These are phyloP conservation scores for Rhabdomys pumilio DNA, from an alignment of 2,797 vertebrate genomes.

Conservation along the genomic window DNA sequence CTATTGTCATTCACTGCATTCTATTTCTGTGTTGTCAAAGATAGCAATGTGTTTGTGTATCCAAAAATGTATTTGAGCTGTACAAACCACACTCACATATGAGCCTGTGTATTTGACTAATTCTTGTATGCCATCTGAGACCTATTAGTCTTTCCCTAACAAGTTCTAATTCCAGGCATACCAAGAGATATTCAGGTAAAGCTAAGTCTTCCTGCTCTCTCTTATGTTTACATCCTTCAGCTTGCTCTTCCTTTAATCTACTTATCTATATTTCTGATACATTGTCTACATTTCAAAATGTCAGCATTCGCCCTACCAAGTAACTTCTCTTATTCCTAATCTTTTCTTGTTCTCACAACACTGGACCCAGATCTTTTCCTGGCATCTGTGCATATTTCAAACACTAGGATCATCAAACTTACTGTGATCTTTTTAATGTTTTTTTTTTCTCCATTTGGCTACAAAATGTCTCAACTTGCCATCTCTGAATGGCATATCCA, in stretches of 20 bases:
- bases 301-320: background rate
- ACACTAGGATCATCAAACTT: background rate
- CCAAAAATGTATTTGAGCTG: background rate
- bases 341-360: background rate
- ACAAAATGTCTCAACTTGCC: background rate
- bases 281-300: slow-evolving; percentile 38
- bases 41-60: background rate
- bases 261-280: background rate
- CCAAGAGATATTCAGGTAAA: background rate
- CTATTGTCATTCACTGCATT: background rate
- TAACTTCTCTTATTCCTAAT: background rate
- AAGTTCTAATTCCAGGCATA: background rate
- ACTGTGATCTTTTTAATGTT: background rate
- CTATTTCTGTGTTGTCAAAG: slow-evolving; percentile 8
- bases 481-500: background rate
- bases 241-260: background rate
- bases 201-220: background rate
- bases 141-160: background rate
- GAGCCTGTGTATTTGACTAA: background rate
- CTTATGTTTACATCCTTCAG: background rate
- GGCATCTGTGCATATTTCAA: background rate
- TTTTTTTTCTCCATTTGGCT: background rate
- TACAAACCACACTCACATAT: background rate
- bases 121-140: background rate
- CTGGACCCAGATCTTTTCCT: background rate